Base-by-base conservation (phyloP, 1,140 invertebrate genomes). In the Varroa destructor region DNA sequence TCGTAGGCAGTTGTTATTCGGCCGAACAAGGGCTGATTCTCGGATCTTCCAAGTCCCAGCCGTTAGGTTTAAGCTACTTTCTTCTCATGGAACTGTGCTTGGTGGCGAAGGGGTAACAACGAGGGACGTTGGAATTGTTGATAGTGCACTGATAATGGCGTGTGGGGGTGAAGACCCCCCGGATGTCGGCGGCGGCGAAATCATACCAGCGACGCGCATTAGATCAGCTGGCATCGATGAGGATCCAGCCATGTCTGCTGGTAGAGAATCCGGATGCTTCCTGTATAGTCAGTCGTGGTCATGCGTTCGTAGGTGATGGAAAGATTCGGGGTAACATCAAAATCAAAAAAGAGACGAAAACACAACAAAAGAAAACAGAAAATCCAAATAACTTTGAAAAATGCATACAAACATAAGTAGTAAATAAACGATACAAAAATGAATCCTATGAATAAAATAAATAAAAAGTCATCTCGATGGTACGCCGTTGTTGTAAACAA, bases 1-100 rank as follows among this genome's bases (percentile, higher is more conserved):
- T 51, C 46, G 4, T 51, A 51, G 46, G 46, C 46, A 51, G 46
- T 51, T 51, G 46, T 51, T 8, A 8, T 51, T 51, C 25, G 46
- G 46, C 46, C 46, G 46, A 51, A 51, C 46, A 8, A 3, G 4
- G 8, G 46, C 46, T 51, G 46, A 8, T 51, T 51, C 46, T 51
- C 46, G 4, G 46, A 51, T 51, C 3, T 3, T 51, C 46, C 46
- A 51, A 3, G 46, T 51, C 46, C 46, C 4, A 51, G 46, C 3
- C 46, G 46, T 5, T 51, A 8, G 46, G 46, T 25, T 25, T 25
- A 25, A 25, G 46, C 46, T 51, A 8, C 46, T 8, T 51, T 51
- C 46, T 51, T 51, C 61, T 67, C 61, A 67, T 43, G 61, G 61
- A 40, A 67, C 61, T 67, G 61, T 67, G 61, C 61, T 67, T n/a